phyloP scores from a whole-genome alignment of 2,113 vertebrate genomes.

The Arizona elegans region DNA sequence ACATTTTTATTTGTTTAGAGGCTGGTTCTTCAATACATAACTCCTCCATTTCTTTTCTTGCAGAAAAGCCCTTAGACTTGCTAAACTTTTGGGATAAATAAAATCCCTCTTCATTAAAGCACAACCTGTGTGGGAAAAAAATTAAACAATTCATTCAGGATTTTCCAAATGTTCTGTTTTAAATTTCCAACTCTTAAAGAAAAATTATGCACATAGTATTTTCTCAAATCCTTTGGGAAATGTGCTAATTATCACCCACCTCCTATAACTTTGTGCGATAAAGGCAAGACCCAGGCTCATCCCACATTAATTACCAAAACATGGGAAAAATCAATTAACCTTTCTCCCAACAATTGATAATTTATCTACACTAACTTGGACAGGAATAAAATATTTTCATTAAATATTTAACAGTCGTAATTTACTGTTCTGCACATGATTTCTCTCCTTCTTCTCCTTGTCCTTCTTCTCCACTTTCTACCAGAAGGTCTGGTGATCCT shows the following conservation, averaged over 20 bases:
- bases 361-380: neutral
- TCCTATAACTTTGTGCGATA: neutral
- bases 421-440: conserved; percentile 36
- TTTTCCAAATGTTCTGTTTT: neutral
- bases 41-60: conserved; percentile 12
- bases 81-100: conserved; percentile 18
- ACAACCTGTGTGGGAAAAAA: conserved; percentile 34
- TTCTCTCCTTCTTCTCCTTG: neutral
- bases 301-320: neutral
- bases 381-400: neutral
- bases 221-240: neutral
- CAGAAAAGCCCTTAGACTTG: conserved; percentile 35
- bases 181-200: neutral
- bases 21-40: conserved; percentile 7
- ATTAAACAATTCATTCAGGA: conserved; percentile 2
- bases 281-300: neutral
- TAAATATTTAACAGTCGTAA: neutral
- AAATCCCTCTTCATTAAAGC: conserved; percentile 35
- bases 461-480: neutral
- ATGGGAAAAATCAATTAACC: neutral
- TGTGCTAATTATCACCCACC: neutral
- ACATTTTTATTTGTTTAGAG: conserved; percentile 31
- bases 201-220: neutral
- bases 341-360: neutral
- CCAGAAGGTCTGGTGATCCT: conserved; percentile 42